Evolutionary conservation across 2,113 vertebrate genomes (phyloP).

Genomic region (Pionites leucogaster): DNA sequence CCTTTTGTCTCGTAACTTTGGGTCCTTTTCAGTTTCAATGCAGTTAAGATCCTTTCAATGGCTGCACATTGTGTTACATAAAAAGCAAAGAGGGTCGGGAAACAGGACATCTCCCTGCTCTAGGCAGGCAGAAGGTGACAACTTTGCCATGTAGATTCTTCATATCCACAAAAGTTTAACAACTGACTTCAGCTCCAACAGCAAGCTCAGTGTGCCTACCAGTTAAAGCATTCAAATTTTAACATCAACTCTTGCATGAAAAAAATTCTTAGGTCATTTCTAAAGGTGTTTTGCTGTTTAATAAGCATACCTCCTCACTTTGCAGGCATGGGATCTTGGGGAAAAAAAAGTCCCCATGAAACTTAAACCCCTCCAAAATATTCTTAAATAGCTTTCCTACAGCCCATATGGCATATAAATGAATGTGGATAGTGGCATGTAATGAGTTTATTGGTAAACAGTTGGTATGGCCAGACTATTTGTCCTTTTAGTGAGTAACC

Average conservation of each 20-base stretch:
- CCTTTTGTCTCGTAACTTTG: neutral
- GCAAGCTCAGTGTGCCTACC: neutral
- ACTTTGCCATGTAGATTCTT: neutral
- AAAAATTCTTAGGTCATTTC: neutral
- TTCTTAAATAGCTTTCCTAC: slow-evolving; percentile 23
- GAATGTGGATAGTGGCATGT: neutral
- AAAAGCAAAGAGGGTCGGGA: neutral
- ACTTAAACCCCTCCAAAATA: slow-evolving; percentile 30
- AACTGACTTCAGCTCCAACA: neutral
- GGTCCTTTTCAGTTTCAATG: neutral
- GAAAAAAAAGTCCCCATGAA: neutral
- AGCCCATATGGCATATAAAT: slow-evolving; percentile 43
- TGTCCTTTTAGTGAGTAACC: slow-evolving; percentile 33
- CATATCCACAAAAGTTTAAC: neutral
- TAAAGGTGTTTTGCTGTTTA: slow-evolving; percentile 31
- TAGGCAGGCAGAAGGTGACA: neutral
- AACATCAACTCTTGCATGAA: neutral
- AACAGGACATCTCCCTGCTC: neutral
- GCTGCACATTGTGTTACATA: neutral
- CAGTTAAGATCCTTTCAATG: neutral
- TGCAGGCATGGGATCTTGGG: neutral
- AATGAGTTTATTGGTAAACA: slow-evolving; percentile 34
- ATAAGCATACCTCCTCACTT: slow-evolving; percentile 20
- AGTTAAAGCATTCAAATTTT: neutral
- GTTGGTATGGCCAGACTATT: slow-evolving; percentile 24